These are phyloP conservation scores for Cotesia congregata DNA, from an alignment of 2,888 invertebrate species.

Conservation along the genomic window DNA sequence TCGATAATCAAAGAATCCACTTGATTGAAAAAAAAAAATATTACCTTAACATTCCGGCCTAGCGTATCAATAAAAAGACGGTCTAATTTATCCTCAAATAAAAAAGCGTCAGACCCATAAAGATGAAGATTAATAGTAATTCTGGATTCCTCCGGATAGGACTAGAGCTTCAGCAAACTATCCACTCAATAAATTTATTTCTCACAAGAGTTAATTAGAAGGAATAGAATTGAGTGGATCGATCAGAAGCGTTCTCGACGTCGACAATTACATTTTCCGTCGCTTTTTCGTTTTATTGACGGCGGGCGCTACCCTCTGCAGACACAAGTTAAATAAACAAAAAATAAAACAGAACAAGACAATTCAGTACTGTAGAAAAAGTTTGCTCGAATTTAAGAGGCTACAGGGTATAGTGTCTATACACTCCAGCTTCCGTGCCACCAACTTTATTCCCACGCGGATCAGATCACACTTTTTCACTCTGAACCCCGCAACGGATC, in stretches of 20 bases:
- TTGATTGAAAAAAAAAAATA: too few species aligned
- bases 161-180: not conserved
- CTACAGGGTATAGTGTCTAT: not conserved
- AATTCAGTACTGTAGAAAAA: too few species aligned
- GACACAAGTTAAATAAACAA: not conserved
- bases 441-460: not conserved
- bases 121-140: too few species aligned
- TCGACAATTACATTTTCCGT: not conserved
- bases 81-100: not conserved
- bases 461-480: not conserved
- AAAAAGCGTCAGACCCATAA: not conserved
- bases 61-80: too few species aligned
- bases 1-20: too few species aligned
- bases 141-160: not conserved
- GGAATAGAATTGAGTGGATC: conserved; percentile 15
- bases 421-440: not conserved
- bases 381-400: not conserved
- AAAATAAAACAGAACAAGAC: not conserved
- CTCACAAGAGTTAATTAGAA: conserved; percentile 7
- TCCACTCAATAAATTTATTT: not conserved
- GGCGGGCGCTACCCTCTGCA: not conserved
- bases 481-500: not conserved
- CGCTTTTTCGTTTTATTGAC: not conserved
- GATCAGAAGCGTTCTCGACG: not conserved
- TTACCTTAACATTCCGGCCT: too few species aligned